These are phyloP conservation scores for Podabrus alpinus DNA, from an alignment of 2,888 invertebrate species.

Conservation along the genomic window DNA sequence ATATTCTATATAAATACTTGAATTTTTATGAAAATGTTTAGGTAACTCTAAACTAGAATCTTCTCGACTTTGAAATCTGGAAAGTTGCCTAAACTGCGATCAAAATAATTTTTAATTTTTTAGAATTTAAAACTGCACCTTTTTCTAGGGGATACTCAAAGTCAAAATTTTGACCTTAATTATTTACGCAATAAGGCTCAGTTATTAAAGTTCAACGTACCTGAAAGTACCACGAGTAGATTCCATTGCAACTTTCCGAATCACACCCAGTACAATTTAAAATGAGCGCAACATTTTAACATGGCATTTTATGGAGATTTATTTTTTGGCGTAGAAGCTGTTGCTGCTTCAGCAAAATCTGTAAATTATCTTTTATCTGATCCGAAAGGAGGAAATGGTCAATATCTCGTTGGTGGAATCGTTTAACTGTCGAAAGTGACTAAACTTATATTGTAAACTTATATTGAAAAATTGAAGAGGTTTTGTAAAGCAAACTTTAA, in stretches of 20 bases:
- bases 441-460: too few species aligned
- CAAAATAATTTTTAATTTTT: too few species aligned
- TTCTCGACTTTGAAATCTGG: too few species aligned
- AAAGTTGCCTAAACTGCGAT: too few species aligned
- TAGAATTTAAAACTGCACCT: too few species aligned
- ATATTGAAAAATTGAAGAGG: conserved; percentile 76
- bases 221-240: conserved; percentile 69
- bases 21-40: too few species aligned
- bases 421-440: conserved; percentile 75
- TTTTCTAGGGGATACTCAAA: too few species aligned
- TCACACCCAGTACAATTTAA: conserved; percentile 56
- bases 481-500: conserved; percentile 48
- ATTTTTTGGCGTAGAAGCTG: conserved; percentile 60
- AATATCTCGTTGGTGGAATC: conserved; percentile 87
- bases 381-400: conserved; percentile 63
- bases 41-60: too few species aligned
- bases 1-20: too few species aligned
- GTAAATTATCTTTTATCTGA: conserved; percentile 65
- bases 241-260: conserved; percentile 59
- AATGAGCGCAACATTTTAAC: conserved; percentile 70
- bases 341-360: conserved; percentile 68
- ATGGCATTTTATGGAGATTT: conserved; percentile 76
- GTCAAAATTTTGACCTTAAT: too few species aligned
- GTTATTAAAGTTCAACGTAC: conserved; percentile 76
- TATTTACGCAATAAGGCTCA: too few species aligned